A percentile compares a stretch with the other conserved stretches of the same genome.
Conservation (phyloP, 2,113 vertebrate genomes). For the Halichoeres trimaculatus region DNA sequence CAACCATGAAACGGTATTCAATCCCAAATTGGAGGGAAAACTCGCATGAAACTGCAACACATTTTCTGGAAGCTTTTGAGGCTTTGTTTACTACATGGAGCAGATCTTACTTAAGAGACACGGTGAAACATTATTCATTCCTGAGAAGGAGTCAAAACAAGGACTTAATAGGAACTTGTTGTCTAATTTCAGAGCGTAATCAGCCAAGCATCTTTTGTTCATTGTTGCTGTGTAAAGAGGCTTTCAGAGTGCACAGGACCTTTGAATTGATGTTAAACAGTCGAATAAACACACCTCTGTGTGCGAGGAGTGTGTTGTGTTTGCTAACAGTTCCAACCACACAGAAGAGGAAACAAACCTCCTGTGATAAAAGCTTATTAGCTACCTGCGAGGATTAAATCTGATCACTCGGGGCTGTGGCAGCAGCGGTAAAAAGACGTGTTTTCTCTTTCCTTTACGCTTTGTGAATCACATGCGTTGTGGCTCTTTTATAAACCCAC, state of each 20-base stretch:
- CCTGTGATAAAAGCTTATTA: slow-evolving; percentile 65
- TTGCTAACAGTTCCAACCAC: slow-evolving; percentile 43
- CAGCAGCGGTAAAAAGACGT: slow-evolving; percentile 56
- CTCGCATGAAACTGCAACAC: neutral
- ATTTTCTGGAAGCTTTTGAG: slow-evolving; percentile 19
- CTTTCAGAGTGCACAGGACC: slow-evolving; percentile 38
- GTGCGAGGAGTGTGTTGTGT: slow-evolving; percentile 1
- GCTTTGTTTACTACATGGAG: neutral
- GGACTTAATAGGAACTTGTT: slow-evolving; percentile 34
- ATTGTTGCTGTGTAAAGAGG: slow-evolving; percentile 36
- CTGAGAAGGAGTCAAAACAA: slow-evolving; percentile 11
- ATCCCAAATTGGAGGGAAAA: slow-evolving; percentile 16
- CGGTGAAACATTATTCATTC: slow-evolving; percentile 3
- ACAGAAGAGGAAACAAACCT: slow-evolving; percentile 56
- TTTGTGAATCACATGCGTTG: slow-evolving; percentile 56
- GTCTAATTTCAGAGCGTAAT: slow-evolving; percentile 44
- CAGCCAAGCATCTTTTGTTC: slow-evolving; percentile 34
- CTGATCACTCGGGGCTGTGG: slow-evolving; percentile 42
- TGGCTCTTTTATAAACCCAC: slow-evolving; percentile 35
- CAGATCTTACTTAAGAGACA: slow-evolving; percentile 7
- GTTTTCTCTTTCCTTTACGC: slow-evolving; percentile 40
- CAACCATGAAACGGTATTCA: slow-evolving; percentile 21
- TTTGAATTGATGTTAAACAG: slow-evolving; percentile 47
- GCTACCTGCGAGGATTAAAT: slow-evolving; percentile 64
- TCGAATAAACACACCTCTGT: slow-evolving; percentile 48